Evolutionary conservation across 30 jellyfish, hydroid and myxozoan genomes (phyloP), one percentile per base, ranked within the genome.

Genomic region (Turritopsis dohrnii): DNA sequence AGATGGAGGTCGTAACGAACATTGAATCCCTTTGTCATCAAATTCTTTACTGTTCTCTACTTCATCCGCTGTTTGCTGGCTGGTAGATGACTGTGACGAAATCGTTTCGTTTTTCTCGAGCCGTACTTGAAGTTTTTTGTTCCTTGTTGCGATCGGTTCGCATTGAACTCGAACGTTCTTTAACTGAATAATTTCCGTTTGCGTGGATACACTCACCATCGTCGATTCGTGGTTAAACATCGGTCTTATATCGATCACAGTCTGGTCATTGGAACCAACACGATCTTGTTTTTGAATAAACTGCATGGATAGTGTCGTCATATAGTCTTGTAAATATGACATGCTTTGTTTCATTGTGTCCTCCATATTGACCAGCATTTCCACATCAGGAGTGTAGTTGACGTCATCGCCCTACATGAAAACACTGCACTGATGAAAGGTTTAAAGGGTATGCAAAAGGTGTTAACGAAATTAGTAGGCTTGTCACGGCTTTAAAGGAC

Each of bases 51-150:
- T 7, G 28, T 69, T 21, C 19, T 69, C 77, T 23, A 69, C 0
- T 69, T 69, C 77, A 69, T n/a, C n/a, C n/a, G n/a, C n/a, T n/a
- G n/a, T n/a, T n/a, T n/a, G n/a, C n/a, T n/a, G n/a, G n/a, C n/a
- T n/a, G n/a, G n/a, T n/a, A n/a, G n/a, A n/a, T n/a, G n/a, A n/a
- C n/a, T n/a, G n/a, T n/a, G n/a, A n/a, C 73, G 77, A 69, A n/a
- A 8, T 69, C 9, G 30, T 7, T 9, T 69, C 77, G 77, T 7
- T 7, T 69, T 69, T 69, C 28, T 69, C 77, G 17, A 69, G 9
- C 77, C 77, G 77, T 69, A 69, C 77, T 69, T 69, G 77, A 8
- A 69, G 30, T 27, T 69, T 69, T 27, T 69, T 69, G 30, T 69
- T 69, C 19, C 30, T 69, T 8, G 8, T 69, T 69, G 30, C 77